A percentile compares a stretch with the other conserved stretches of the same genome.
These are phyloP conservation scores for Luehdorfia chinensis DNA, from an alignment of 1,140 invertebrate species.

Conservation along the genomic window DNA sequence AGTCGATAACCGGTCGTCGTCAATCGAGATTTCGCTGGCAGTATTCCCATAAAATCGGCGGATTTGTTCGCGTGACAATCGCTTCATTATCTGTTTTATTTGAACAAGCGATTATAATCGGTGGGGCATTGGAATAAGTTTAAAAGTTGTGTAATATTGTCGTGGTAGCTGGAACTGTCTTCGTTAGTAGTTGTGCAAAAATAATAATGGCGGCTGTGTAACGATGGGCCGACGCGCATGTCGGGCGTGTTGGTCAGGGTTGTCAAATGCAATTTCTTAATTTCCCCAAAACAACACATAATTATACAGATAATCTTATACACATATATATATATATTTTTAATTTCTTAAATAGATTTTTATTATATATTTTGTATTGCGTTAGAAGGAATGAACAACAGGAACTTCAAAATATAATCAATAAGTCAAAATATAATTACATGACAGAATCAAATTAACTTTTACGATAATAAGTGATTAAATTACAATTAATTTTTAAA, in stretches of 20 bases:
- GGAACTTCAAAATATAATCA: too few species aligned
- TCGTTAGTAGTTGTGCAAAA: slow-evolving; percentile 6
- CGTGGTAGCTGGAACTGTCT: not conserved
- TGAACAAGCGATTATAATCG: slow-evolving; percentile 11
- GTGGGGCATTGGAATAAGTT: not conserved
- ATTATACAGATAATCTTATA: too few species aligned
- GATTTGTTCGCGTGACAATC: slow-evolving; percentile 23
- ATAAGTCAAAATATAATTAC: too few species aligned
- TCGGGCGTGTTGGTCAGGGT: slow-evolving; percentile 28
- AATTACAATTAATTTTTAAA: too few species aligned
- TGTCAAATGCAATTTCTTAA: too few species aligned
- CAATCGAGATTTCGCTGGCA: slow-evolving; percentile 35
- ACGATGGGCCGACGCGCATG: slow-evolving; percentile 34
- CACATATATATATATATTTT: too few species aligned
- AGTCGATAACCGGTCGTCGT: slow-evolving; percentile 36
- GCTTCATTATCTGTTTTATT: slow-evolving; percentile 6
- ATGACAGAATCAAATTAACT: too few species aligned
- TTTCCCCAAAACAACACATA: too few species aligned
- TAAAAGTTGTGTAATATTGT: not conserved
- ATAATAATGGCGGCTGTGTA: slow-evolving; percentile 37
- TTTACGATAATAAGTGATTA: too few species aligned
- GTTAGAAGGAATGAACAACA: too few species aligned
- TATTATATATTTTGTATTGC: too few species aligned
- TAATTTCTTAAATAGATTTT: too few species aligned
- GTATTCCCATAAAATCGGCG: slow-evolving; percentile 38